Evolutionary conservation across 2,888 invertebrate species (phyloP).

Genomic region (Anagyrus pseudococci): DNA sequence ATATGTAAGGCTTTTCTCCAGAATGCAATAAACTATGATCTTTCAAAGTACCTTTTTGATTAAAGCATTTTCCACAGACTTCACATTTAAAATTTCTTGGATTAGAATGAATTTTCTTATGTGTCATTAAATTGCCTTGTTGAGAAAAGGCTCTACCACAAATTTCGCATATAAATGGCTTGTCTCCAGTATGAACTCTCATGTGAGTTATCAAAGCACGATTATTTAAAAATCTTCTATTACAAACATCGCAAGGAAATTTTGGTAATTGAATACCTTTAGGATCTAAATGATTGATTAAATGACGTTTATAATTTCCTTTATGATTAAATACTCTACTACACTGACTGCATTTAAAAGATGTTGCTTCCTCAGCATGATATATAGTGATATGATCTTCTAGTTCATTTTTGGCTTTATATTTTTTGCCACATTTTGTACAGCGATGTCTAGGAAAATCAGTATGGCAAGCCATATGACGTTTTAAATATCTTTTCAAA

Average conservation of each 20-base stretch:
- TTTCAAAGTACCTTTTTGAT: constrained; percentile 56
- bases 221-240: constrained; percentile 67
- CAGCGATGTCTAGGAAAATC: constrained; percentile 57
- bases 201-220: constrained; percentile 67
- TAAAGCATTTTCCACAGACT: constrained; percentile 57
- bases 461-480: constrained; percentile 58
- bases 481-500: constrained; percentile 55
- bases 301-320: constrained; percentile 56
- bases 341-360: constrained; percentile 55
- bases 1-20: constrained; percentile 58
- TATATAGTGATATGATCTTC: constrained; percentile 47
- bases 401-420: constrained; percentile 51
- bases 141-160: constrained; percentile 65
- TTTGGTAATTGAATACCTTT: constrained; percentile 59
- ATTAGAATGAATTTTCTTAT: constrained; percentile 55
- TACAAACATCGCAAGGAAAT: constrained; percentile 66
- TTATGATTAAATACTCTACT: constrained; percentile 56
- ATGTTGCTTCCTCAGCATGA: constrained; percentile 47
- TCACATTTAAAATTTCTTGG: constrained; percentile 57
- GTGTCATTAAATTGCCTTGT: constrained; percentile 57
- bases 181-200: constrained; percentile 69
- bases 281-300: constrained; percentile 56
- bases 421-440: constrained; percentile 55
- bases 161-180: constrained; percentile 66
- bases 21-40: constrained; percentile 57